Evolutionary conservation across 1,140 invertebrate genomes (phyloP).

Genomic region (honey bee (Apis mellifera)): DNA sequence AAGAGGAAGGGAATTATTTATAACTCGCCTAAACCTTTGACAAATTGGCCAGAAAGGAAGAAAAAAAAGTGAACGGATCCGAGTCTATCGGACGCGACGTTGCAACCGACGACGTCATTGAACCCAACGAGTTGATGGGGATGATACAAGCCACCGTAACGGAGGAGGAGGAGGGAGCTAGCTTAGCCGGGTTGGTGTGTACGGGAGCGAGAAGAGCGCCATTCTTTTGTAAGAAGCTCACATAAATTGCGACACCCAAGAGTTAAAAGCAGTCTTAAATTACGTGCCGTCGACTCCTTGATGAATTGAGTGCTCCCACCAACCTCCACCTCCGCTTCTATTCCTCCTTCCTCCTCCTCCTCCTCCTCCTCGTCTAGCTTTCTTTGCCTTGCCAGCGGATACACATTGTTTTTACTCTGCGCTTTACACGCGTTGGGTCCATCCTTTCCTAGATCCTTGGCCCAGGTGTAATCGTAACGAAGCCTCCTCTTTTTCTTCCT

Average conservation of each 20-base stretch:
- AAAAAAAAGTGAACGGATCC: constrained; percentile 46
- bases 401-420: constrained; percentile 74
- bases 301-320: constrained; percentile 81
- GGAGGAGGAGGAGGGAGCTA: constrained; percentile 30
- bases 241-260: constrained; percentile 82
- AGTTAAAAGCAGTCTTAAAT: constrained; percentile 83
- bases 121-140: constrained; percentile 28
- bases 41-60: constrained; percentile 70
- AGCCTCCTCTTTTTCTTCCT: too few species aligned
- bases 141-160: constrained; percentile 58
- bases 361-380: constrained; percentile 35
- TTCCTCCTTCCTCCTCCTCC: constrained; percentile 24
- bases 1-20: too few species aligned
- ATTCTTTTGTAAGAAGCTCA: constrained; percentile 82
- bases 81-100: constrained; percentile 14
- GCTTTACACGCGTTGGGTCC: constrained; percentile 64
- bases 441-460: too few species aligned
- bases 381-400: constrained; percentile 42
- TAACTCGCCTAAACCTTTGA: constrained; percentile 76
- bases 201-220: constrained; percentile 72
- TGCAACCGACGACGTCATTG: constrained; percentile 38
- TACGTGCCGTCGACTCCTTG: constrained; percentile 81
- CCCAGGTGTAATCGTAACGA: too few species aligned
- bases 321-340: background rate
- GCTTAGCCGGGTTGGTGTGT: constrained; percentile 61